Conservation (phyloP, 2,113 vertebrate species). For the Sciurus niger region DNA sequence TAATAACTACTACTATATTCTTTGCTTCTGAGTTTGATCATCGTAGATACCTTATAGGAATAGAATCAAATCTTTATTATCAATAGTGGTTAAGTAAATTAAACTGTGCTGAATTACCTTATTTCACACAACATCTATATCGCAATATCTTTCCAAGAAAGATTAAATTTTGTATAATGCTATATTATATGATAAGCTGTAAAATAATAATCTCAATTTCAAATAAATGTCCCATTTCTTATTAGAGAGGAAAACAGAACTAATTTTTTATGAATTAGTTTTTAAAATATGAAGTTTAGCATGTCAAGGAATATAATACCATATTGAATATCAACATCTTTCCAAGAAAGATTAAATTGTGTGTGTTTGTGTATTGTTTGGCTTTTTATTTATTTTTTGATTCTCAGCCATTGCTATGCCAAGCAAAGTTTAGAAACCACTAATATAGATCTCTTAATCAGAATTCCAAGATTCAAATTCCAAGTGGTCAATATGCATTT, state of each 20-base stretch:
- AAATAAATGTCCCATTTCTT: neutral
- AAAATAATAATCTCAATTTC: neutral
- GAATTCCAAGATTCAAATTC: constrained; percentile 46
- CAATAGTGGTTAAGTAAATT: neutral
- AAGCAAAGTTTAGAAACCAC: constrained; percentile 7
- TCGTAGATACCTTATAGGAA: no score
- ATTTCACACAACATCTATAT: neutral
- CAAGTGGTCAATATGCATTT: constrained; percentile 62
- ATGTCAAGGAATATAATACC: rapidly evolving
- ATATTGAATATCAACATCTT: no score
- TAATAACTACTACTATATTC: no score
- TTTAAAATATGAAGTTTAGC: neutral
- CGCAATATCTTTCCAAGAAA: neutral
- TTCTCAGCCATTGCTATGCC: constrained; percentile 11
- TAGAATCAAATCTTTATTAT: neutral
- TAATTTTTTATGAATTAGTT: neutral
- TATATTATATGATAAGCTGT: neutral
- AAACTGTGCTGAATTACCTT: neutral
- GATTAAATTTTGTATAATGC: neutral
- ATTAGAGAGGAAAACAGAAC: neutral
- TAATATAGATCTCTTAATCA: constrained; percentile 24
- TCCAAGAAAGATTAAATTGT: neutral
- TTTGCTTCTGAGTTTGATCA: neutral
- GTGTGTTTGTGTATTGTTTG: neutral
- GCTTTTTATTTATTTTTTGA: neutral